phyloP scores from a whole-genome alignment of 2,797 vertebrate genomes.

The Thamnophis elegans region DNA sequence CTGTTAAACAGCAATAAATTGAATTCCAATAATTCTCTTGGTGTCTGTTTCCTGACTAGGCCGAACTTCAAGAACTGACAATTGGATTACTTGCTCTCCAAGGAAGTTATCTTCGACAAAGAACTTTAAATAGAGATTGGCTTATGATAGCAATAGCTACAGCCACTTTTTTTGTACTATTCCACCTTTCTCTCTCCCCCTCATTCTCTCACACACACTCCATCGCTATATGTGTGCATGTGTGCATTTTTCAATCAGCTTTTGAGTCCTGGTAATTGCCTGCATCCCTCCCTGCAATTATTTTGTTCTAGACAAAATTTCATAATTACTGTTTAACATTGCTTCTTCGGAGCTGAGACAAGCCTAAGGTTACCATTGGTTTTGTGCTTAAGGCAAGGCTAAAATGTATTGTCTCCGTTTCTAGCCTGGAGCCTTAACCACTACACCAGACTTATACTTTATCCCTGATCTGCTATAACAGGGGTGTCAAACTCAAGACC shows the following conservation, averaged over 20 bases:
- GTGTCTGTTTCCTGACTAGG: not conserved
- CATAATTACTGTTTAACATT: not conserved
- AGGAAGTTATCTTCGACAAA: not conserved
- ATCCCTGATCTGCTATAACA: not conserved
- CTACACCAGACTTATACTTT: not conserved
- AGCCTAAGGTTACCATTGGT: not conserved
- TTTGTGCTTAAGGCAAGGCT: not conserved
- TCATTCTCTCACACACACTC: not conserved
- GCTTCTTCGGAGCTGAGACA: not conserved
- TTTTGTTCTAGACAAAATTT: not conserved
- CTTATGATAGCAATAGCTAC: not conserved
- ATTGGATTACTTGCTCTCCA: not conserved
- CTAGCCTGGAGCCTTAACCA: not conserved
- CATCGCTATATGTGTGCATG: fast-evolving
- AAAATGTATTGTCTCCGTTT: not conserved
- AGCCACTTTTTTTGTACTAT: not conserved
- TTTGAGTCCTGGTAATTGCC: not conserved
- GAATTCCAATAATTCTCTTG: not conserved
- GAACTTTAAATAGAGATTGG: not conserved
- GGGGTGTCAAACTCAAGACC: too few species aligned
- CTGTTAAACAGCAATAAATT: not conserved
- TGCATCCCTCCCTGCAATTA: not conserved
- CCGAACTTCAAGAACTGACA: not conserved
- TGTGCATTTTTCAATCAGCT: not conserved
- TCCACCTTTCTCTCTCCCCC: not conserved